Evolutionary conservation across 2,113 vertebrate species (phyloP).

Genomic region (Esox niger): DNA sequence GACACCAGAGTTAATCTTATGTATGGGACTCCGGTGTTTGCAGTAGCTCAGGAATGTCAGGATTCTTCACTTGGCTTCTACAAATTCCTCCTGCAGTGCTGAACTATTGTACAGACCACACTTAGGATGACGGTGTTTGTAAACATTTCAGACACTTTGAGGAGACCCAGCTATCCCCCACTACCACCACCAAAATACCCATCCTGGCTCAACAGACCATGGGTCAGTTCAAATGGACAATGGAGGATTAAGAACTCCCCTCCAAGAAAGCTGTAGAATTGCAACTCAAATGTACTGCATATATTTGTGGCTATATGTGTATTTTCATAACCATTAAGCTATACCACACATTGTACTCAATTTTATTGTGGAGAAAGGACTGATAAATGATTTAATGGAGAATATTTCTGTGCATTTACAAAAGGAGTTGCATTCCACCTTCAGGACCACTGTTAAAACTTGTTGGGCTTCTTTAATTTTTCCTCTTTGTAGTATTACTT

Average conservation of each 20-base stretch:
- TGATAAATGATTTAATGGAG: no score
- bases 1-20: conserved; percentile 67
- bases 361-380: no score
- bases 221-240: conserved; percentile 43
- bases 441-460: no score
- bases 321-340: no score
- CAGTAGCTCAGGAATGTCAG: conserved; percentile 66
- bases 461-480: no score
- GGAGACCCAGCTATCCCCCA: conserved; percentile 8
- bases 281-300: no score
- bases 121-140: conserved; percentile 64
- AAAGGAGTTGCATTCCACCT: no score
- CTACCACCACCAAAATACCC: conserved; percentile 13
- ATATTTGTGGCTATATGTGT: no score
- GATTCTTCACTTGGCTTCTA: conserved; percentile 69
- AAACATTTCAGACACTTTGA: conserved; percentile 60
- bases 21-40: conserved; percentile 68
- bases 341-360: no score
- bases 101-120: conserved; percentile 68
- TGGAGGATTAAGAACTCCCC: conserved; percentile 45
- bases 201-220: conserved; percentile 22
- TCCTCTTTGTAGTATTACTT: no score
- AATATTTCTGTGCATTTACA: no score
- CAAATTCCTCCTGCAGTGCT: conserved; percentile 68
- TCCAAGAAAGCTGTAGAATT: conserved; percentile 29